These are phyloP conservation scores for Calyptomena viridis DNA, from an alignment of 2,113 vertebrate species.

Conservation along the genomic window DNA sequence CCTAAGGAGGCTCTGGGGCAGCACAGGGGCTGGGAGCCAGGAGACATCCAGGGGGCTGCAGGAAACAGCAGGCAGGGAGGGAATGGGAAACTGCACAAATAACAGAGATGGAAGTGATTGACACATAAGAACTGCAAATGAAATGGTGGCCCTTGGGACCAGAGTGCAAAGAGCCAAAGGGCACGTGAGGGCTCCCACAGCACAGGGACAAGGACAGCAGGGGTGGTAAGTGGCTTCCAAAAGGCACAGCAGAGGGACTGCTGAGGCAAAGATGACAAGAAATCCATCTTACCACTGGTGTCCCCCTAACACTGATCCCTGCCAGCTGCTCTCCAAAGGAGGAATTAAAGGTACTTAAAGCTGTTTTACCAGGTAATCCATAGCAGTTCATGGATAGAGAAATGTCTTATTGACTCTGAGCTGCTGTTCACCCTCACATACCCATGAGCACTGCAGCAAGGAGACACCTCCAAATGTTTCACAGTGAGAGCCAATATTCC, in stretches of 20 bases:
- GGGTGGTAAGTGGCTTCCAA: fast-evolving
- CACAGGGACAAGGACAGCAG: neutral
- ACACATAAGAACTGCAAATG: fast-evolving
- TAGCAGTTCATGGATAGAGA: neutral
- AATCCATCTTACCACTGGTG: neutral
- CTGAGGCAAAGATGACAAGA: neutral
- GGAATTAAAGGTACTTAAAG: neutral
- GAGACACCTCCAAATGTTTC: neutral
- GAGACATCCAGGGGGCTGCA: neutral
- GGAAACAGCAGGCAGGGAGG: neutral
- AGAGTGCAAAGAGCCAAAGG: neutral
- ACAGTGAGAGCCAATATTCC: neutral
- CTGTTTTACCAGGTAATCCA: neutral
- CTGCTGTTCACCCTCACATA: neutral
- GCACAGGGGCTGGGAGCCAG: neutral
- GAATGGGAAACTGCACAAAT: neutral
- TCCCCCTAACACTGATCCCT: neutral
- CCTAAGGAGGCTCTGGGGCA: neutral
- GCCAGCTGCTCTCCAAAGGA: neutral
- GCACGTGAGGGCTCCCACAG: fast-evolving
- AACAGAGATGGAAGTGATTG: fast-evolving
- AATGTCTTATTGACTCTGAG: neutral
- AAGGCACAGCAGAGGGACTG: neutral
- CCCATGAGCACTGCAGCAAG: neutral
- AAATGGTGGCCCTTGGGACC: neutral